Percentiles rank a stretch among this genome's conserved stretches.
These are phyloP conservation scores for Ardeotis arabs DNA, from an alignment of 2,113 vertebrate genomes.

Conservation along the genomic window DNA sequence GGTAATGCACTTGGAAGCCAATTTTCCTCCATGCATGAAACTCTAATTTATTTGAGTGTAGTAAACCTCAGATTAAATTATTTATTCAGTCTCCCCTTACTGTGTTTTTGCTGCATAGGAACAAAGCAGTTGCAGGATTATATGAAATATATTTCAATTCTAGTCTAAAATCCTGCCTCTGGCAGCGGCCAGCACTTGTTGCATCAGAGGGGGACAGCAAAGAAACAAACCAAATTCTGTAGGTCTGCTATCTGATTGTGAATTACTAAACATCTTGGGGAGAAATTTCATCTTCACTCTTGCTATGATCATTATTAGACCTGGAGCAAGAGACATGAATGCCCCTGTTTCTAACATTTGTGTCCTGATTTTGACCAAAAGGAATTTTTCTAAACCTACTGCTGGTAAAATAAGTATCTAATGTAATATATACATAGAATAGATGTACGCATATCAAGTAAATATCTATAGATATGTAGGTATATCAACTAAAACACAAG, in stretches of 20 bases:
- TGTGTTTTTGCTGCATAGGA: neutral
- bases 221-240: neutral
- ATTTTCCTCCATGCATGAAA: neutral
- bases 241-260: neutral
- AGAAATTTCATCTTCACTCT: neutral
- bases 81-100: neutral
- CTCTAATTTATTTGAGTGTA: neutral
- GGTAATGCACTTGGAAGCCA: neutral
- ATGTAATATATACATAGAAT: neutral
- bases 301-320: neutral
- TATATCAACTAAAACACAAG: neutral
- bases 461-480: neutral
- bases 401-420: neutral
- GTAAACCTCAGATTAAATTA: neutral
- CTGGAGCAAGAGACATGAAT: neutral
- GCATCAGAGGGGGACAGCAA: neutral
- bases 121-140: neutral
- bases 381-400: neutral
- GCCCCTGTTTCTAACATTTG: neutral
- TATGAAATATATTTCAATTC: neutral
- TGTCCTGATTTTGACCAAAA: neutral
- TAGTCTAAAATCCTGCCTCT: neutral
- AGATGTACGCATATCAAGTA: neutral
- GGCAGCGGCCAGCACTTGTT: neutral
- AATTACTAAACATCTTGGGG: neutral